Base-by-base conservation (phyloP, 2,888 invertebrate genomes). In the Acrobasis consociella region DNA sequence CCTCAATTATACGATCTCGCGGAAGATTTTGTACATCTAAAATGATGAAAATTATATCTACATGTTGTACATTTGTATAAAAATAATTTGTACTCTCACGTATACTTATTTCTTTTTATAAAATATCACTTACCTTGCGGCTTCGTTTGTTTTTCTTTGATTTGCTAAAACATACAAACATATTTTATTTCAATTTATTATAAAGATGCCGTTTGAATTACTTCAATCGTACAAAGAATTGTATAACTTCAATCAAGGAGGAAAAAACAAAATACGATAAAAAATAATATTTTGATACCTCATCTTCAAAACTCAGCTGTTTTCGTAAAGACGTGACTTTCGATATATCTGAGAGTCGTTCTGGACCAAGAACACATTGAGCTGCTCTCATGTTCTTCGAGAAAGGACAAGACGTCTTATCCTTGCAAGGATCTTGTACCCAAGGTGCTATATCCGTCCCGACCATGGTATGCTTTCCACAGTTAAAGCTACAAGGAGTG, bases 371-470 rank as follows among this genome's bases (percentile, higher is more conserved):
- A 0, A 82, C 72, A 64, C 89, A 91, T 64, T 88, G 89, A 0
- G 88, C 89, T 0, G 88, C 86, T 63, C 87, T 78, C 85, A 88
- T 85, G 49, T 84, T 84, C 64, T 83, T 87, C 3, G 68, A 49
- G 64, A 81, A 83, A 3, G 73, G 67, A 55, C 87, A 85, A 0
- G 76, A 69, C n/a, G n/a, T n/a, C 0, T 75, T 64, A 31, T 73
- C 80, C 17, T 74, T 70, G 62, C 89, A 89, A 3, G 86, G 77
- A 1, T 75, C 77, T 1, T 79, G 81, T 58, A 69, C 72, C 73
- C 72, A 78, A 1, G 73, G 51, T 0, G 75, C 65, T 0, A 81
- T 70, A 1, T 81, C 82, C 2, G 73, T 62, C 0, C 72, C 79
- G 0, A 73, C 77, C 5, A 66, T 53, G 15, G 69, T 71, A 16